These are phyloP conservation scores for Agrenia bidenticulata DNA, from an alignment of 2,888 invertebrate species.

Conservation along the genomic window DNA sequence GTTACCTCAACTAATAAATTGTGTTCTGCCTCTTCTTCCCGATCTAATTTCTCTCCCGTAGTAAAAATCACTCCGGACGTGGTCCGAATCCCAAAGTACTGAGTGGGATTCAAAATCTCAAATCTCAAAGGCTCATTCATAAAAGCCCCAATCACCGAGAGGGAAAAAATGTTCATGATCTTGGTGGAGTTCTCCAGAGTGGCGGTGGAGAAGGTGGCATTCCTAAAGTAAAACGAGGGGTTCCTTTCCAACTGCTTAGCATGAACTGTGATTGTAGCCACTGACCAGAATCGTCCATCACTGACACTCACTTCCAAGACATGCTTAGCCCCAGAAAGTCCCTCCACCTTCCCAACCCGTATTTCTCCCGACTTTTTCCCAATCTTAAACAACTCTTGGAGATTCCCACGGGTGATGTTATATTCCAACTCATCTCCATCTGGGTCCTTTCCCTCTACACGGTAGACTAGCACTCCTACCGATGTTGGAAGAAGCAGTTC, in stretches of 20 bases:
- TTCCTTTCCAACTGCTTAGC: conserved; percentile 67
- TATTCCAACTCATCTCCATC: conserved; percentile 62
- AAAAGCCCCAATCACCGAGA: conserved; percentile 83
- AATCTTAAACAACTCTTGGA: conserved; percentile 70
- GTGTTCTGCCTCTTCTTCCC: conserved; percentile 79
- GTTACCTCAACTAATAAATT: conserved; percentile 79
- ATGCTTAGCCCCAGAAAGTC: conserved; percentile 64
- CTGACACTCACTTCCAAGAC: conserved; percentile 74
- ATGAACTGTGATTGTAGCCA: conserved; percentile 69
- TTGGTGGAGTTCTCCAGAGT: conserved; percentile 84
- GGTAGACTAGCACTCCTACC: conserved; percentile 46
- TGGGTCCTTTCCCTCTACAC: conserved; percentile 47
- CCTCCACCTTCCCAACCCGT: conserved; percentile 65
- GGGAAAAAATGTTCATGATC: conserved; percentile 74
- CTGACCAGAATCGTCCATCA: conserved; percentile 78
- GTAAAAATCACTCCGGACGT: conserved; percentile 90
- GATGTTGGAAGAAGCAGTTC: conserved; percentile 51
- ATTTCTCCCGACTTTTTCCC: conserved; percentile 68
- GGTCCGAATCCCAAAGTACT: conserved; percentile 79
- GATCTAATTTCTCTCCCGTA: conserved; percentile 79
- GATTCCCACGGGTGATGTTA: conserved; percentile 81
- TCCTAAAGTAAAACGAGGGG: conserved; percentile 79
- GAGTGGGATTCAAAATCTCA: conserved; percentile 80
- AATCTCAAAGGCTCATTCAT: conserved; percentile 86
- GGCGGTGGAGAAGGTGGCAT: conserved; percentile 73